Conservation (phyloP, 2,888 invertebrate genomes). For the Osmoderma eremita region DNA sequence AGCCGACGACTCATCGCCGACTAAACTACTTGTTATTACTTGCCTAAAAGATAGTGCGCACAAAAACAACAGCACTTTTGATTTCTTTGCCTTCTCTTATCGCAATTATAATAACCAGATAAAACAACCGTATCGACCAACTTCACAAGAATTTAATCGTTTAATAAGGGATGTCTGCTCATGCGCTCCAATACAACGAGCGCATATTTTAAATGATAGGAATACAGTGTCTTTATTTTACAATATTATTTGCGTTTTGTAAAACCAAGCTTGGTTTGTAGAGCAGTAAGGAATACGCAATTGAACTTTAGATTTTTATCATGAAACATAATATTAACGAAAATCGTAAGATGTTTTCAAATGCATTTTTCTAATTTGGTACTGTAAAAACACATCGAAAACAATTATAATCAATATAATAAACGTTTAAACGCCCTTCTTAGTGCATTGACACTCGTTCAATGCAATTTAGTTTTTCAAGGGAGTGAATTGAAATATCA, state of each 20-base stretch:
- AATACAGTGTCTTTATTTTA: no score
- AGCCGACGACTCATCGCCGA: constrained; percentile 25
- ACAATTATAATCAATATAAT: no score
- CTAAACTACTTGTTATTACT: constrained; percentile 1
- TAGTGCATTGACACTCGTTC: no score
- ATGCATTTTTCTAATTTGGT: no score
- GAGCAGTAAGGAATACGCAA: background rate
- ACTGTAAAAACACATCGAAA: no score
- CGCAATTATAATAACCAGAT: background rate
- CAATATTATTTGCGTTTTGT: no score
- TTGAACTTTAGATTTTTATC: no score
- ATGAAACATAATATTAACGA: no score
- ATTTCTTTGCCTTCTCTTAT: background rate
- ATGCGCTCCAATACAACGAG: constrained; percentile 33
- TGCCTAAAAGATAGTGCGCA: background rate
- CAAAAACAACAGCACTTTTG: constrained; percentile 1
- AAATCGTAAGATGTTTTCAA: no score
- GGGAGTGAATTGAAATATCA: no score
- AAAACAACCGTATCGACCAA: constrained; percentile 39
- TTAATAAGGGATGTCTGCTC: constrained; percentile 30
- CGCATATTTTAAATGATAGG: constrained; percentile 11
- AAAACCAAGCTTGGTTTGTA: background rate
- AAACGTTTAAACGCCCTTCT: no score
- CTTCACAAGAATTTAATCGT: constrained; percentile 6
- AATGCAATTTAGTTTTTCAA: no score